Base-by-base conservation (phyloP, 2,888 invertebrate genomes). In the Cataglyphis rosenhaueri region DNA sequence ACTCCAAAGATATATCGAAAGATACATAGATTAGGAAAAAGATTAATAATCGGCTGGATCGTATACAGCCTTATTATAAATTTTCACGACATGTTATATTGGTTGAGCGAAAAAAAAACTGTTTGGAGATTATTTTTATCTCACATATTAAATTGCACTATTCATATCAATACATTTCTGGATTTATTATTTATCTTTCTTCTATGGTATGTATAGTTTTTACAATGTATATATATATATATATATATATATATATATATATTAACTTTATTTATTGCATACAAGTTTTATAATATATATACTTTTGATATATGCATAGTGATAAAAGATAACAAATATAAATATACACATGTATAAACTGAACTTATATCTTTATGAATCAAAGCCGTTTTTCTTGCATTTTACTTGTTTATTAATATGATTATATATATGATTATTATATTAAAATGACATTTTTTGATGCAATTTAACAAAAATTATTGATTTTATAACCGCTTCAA, bases 171-270 rank as follows among this genome's bases (percentile, higher is more conserved):
- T 57, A 57, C 18, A 35, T 5, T 71, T 1, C 12, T 71, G 38
- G 70, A 57, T 0, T 57, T 71, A 35, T 18, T 71, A 57, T 71
- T 71, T n/a, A 38, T 71, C 0, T 25, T 18, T 57, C 6, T 71
- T 3, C n/a, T 71, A 59, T 71, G 57, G 71, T 71, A 29, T 38
- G 55, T 59, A 59, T 18, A 38, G 4, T 35, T 21, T 21, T 55
- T 35, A 55, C 4, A 48, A 0, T 15, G 10, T 25, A 44, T 65
- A 41, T 41, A 18, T 5, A 32, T 32, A 32, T 32, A 32, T 32
- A 32, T 32, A 32, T 32, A 32, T 25, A 0, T 15, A 18, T 21
- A 35, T 9, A 48, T 25, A 29, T 66, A 44, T 65, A 38, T 41
- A 15, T 4, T 65, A 44, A 65, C 18, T 48, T 29, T 25, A 66